These are phyloP conservation scores for Vultur gryphus DNA, from an alignment of 2,797 vertebrate species.

Conservation along the genomic window DNA sequence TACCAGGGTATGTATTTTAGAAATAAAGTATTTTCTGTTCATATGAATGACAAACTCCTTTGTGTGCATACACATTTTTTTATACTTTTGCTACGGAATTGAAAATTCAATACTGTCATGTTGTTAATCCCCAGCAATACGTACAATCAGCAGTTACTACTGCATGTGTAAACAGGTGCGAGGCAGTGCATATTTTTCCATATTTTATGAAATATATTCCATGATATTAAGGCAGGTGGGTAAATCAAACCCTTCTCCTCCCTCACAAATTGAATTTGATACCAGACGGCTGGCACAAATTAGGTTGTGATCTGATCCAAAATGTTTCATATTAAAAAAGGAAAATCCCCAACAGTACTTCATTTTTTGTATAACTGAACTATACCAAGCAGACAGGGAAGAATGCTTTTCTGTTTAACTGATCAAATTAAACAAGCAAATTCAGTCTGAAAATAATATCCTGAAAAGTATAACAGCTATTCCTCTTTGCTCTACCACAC, in stretches of 20 bases:
- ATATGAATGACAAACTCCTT: background rate
- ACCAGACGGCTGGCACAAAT: conserved; percentile 10
- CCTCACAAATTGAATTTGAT: conserved; percentile 17
- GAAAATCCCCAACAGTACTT: background rate
- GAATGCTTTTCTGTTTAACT: background rate
- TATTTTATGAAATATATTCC: conserved; percentile 25
- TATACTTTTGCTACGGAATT: background rate
- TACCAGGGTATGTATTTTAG: background rate
- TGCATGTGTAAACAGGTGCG: background rate
- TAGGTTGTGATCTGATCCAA: conserved; percentile 12
- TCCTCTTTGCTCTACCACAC: background rate
- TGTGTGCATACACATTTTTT: background rate
- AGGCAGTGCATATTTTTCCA: conserved; percentile 21
- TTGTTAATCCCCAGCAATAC: background rate
- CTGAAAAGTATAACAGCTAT: background rate
- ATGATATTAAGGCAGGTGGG: background rate
- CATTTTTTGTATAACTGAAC: background rate
- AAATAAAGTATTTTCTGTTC: background rate
- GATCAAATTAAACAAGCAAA: background rate
- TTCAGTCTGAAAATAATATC: background rate
- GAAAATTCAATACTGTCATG: background rate
- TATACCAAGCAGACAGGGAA: background rate
- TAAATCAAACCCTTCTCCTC: conserved; percentile 22
- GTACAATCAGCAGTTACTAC: background rate
- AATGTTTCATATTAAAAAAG: background rate